phyloP scores from a whole-genome alignment of 2,113 vertebrate genomes.

The Orthonyx spaldingii region DNA sequence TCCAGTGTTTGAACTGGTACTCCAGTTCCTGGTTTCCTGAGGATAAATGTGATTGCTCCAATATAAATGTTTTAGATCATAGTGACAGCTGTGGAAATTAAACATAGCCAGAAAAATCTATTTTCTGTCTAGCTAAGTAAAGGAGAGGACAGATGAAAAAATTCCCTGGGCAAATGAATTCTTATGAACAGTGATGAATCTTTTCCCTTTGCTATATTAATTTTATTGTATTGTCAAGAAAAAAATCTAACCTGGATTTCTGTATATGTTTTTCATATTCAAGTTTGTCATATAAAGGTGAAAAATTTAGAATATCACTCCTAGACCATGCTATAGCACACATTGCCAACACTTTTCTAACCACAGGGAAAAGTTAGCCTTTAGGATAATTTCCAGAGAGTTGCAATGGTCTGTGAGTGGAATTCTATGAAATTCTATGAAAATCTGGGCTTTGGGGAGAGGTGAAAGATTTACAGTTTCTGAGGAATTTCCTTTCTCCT shows the following conservation, averaged over 20 bases:
- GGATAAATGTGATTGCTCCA: constrained; percentile 25
- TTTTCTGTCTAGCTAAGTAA: constrained; percentile 45
- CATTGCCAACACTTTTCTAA: not conserved
- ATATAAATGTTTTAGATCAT: constrained; percentile 54
- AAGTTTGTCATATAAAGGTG: not conserved
- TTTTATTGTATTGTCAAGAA: not conserved
- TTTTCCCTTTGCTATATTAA: constrained; percentile 5
- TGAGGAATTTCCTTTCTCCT: not conserved
- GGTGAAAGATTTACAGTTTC: not conserved
- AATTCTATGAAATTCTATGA: not conserved
- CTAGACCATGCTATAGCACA: not conserved
- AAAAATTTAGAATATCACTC: not conserved
- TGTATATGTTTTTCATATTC: not conserved
- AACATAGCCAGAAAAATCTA: constrained; percentile 46
- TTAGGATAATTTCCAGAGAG: not conserved
- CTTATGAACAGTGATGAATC: not conserved
- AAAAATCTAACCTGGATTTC: not conserved
- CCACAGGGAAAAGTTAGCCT: not conserved
- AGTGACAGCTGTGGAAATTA: constrained; percentile 54
- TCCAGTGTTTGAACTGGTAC: not conserved
- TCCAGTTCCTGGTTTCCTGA: not conserved
- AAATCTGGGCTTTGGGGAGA: not conserved
- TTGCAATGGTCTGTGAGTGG: not conserved
- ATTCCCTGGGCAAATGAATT: not conserved
- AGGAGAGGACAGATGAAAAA: constrained; percentile 40